Conservation (phyloP, 2,888 invertebrate species). For the Dusona sp. region DNA sequence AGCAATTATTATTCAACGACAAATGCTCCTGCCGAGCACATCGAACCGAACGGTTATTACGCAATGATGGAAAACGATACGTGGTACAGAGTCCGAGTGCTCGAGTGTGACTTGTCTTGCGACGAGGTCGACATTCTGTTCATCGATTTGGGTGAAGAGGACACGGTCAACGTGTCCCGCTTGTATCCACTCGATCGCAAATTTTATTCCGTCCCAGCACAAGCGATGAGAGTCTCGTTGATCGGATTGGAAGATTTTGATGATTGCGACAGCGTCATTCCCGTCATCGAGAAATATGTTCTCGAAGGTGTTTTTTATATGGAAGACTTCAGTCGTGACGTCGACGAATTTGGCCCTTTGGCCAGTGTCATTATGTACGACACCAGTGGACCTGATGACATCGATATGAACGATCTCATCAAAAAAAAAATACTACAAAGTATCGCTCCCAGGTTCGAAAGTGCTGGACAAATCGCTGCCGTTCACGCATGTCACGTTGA, state of each 20-base stretch:
- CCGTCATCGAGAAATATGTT: slow-evolving; percentile 84
- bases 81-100: slow-evolving; percentile 85
- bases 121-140: slow-evolving; percentile 85
- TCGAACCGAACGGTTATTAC: slow-evolving; percentile 84
- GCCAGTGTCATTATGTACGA: slow-evolving; percentile 88
- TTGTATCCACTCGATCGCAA: slow-evolving; percentile 88
- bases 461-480: slow-evolving; percentile 73
- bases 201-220: slow-evolving; percentile 89
- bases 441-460: slow-evolving; percentile 82
- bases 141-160: slow-evolving; percentile 91
- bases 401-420: slow-evolving; percentile 88
- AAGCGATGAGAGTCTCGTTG: slow-evolving; percentile 90
- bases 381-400: slow-evolving; percentile 88
- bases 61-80: slow-evolving; percentile 82
- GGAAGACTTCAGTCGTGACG: slow-evolving; percentile 83
- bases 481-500: slow-evolving; percentile 84
- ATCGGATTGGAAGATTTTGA: slow-evolving; percentile 89
- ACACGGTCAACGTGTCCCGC: slow-evolving; percentile 85
- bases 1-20: slow-evolving; percentile 80
- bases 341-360: slow-evolving; percentile 85
- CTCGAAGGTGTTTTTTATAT: slow-evolving; percentile 87
- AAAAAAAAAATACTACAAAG: slow-evolving; percentile 86
- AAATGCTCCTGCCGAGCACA: slow-evolving; percentile 28
- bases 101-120: slow-evolving; percentile 75
- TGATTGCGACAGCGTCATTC: slow-evolving; percentile 80